Base-by-base conservation (phyloP, 2,113 vertebrate genomes). In the Hemiprocne comata region DNA sequence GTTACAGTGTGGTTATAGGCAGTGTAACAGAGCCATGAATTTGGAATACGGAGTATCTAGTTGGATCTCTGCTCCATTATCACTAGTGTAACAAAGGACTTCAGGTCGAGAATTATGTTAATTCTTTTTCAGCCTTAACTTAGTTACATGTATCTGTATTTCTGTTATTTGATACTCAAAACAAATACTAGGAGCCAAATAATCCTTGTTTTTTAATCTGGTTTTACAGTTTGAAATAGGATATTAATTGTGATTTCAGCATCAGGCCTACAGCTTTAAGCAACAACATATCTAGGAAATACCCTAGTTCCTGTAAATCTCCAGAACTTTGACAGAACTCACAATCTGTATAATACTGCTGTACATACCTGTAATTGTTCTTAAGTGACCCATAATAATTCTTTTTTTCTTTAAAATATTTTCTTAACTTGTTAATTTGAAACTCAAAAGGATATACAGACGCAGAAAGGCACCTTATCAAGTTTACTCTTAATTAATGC, bases 101-200 rank as follows among this genome's bases (percentile, higher is more conserved):
- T 11, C 18, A 12, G 6, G 11, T 44, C n/a, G 55, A 17, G 28
- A 0, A 36, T 8, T 4, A 51, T 38, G 3, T 44, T 44, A 31
- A 71, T 85, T 40, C 2, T 54, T 81, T 81, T 65, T 55, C 58
- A 76, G 44, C 17, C 20, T 78, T 38, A 55, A 17, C 16, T 62
- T 55, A 61, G n/a, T 58, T 80, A 67, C 80, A 40, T 77, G 9
- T 65, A 6, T 67, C 26, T 88, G 10, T 25, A 66, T 38, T 80
- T 66, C 60, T 74, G 9, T 67, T 81, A 26, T 34, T 57, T 77
- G 25, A 51, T 58, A 85, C 20, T 6, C 25, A 29, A 72, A 72
- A 23, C 33, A 87, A 79, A n/a, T 29, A 75, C 5, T 16, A 34
- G 33, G 11, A 78, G 21, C 11, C 50, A 86, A 67, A 80, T 28